Evolutionary conservation across 2,113 vertebrate species (phyloP).

Genomic region (Forbesichthys papilliferus): DNA sequence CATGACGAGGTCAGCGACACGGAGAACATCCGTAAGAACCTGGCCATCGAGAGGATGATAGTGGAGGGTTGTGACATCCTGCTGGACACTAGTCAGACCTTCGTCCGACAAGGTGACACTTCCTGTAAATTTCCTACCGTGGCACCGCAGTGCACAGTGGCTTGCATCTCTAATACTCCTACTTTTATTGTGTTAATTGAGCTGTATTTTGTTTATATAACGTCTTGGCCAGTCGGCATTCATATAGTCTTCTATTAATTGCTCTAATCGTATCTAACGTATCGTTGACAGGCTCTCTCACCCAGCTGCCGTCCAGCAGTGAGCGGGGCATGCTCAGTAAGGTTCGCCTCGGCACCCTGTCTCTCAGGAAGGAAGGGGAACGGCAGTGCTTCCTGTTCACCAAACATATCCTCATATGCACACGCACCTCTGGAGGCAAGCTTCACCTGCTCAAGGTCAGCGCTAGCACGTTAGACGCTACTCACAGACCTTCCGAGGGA

Average conservation of each 20-base stretch:
- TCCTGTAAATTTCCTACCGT: not conserved
- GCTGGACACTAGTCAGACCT: constrained; percentile 95
- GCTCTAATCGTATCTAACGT: too few relatives aligned
- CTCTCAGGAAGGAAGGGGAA: constrained; percentile 94
- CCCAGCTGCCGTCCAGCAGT: constrained; percentile 93
- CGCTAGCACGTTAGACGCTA: not conserved
- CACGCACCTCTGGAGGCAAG: constrained; percentile 93
- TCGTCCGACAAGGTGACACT: constrained; percentile 91
- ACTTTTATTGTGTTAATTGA: not conserved
- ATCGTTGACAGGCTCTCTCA: constrained; percentile 83
- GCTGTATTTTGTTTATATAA: not conserved
- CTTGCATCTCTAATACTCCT: not conserved
- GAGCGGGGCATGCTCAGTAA: constrained; percentile 93
- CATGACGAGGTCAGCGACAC: constrained; percentile 98
- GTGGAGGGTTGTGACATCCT: constrained; percentile 95
- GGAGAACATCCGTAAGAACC: constrained; percentile 97
- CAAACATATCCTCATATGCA: constrained; percentile 95
- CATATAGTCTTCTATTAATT: too few relatives aligned
- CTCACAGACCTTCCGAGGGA: too few relatives aligned
- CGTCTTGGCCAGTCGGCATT: too few relatives aligned
- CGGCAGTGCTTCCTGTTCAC: constrained; percentile 95
- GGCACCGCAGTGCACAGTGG: not conserved
- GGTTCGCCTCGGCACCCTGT: constrained; percentile 89
- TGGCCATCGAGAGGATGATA: constrained; percentile 96
- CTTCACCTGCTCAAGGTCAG: constrained; percentile 93